Conservation (phyloP, 2,113 vertebrate species). For the chimpanzee (Pan troglodytes) region DNA sequence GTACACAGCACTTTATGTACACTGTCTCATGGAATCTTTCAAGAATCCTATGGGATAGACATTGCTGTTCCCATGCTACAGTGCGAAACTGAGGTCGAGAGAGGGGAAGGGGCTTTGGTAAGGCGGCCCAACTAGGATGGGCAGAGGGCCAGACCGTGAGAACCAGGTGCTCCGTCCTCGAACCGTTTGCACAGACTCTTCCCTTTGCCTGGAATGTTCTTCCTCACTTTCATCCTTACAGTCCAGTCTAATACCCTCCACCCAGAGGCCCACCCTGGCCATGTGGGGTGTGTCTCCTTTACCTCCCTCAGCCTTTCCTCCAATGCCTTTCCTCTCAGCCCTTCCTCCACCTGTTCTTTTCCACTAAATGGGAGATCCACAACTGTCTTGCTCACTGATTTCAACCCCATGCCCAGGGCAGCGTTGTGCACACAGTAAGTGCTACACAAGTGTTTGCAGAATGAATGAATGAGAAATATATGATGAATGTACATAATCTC, state of each 20-base stretch:
- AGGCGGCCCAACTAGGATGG: neutral
- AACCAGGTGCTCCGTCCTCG: neutral
- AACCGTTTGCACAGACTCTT: neutral
- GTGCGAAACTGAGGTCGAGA: neutral
- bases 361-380: neutral
- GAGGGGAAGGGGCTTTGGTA: neutral
- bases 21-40: neutral
- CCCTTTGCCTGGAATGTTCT: neutral
- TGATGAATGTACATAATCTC: neutral
- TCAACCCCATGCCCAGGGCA: neutral
- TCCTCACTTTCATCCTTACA: neutral
- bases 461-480: neutral
- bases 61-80: neutral
- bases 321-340: neutral
- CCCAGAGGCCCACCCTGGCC: neutral
- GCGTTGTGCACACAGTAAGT: neutral
- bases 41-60: neutral
- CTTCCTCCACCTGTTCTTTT: neutral
- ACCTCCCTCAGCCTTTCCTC: neutral
- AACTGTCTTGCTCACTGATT: neutral
- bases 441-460: neutral
- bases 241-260: neutral
- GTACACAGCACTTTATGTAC: neutral
- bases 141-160: neutral
- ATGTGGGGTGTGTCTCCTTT: neutral